Evolutionary conservation across 2,797 vertebrate genomes (phyloP).

Genomic region (Danio kyathit): DNA sequence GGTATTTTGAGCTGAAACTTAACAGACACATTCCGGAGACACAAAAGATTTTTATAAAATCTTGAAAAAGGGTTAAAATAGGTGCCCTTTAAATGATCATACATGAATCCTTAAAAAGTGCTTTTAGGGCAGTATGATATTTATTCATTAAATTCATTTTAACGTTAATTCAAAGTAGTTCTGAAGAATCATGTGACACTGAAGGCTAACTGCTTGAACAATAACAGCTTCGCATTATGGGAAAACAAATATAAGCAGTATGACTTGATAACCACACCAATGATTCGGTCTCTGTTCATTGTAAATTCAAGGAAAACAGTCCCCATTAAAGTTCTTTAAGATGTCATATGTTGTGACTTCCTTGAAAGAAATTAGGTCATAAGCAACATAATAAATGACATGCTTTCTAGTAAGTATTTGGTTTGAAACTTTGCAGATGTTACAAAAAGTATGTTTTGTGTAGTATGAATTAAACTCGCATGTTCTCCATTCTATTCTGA

Average conservation of each 20-base stretch:
- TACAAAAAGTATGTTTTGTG: too few relatives aligned
- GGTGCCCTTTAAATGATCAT: too few relatives aligned
- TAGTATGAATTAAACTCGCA: too few relatives aligned
- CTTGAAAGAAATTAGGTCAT: not conserved
- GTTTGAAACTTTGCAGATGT: too few relatives aligned
- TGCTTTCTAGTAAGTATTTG: not conserved
- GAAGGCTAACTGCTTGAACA: not conserved
- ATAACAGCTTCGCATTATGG: not conserved
- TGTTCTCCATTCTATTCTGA: too few relatives aligned
- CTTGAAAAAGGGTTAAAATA: too few relatives aligned
- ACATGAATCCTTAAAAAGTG: too few relatives aligned
- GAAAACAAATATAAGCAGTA: not conserved
- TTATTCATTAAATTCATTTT: too few relatives aligned
- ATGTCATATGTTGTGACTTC: not conserved
- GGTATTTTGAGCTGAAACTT: too few relatives aligned
- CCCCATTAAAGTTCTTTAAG: not conserved
- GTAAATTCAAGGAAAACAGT: not conserved
- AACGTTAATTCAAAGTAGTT: not conserved
- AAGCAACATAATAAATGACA: not conserved
- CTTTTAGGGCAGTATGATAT: too few relatives aligned
- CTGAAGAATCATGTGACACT: not conserved
- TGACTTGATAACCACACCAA: not conserved
- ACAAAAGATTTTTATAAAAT: too few relatives aligned
- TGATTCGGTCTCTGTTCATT: not conserved
- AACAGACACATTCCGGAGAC: too few relatives aligned